Conservation (phyloP, 2,113 vertebrate species). For the Synodontis membranacea region DNA sequence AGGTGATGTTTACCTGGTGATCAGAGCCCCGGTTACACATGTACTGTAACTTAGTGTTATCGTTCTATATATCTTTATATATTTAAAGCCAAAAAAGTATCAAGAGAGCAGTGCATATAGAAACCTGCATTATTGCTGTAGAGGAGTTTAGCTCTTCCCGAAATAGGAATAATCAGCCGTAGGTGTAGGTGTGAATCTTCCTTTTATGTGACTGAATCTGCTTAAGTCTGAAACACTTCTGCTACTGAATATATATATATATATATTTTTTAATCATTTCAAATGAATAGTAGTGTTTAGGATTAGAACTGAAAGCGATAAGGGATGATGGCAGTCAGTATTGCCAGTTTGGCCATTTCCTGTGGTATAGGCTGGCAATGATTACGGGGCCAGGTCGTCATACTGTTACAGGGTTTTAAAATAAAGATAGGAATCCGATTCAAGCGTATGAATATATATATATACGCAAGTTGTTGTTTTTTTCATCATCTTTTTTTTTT, state of each 20-base stretch:
- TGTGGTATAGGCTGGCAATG: neutral
- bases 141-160: neutral
- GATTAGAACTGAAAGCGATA: neutral
- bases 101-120: neutral
- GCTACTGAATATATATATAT: neutral
- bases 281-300: neutral
- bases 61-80: neutral
- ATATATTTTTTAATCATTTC: conserved; percentile 9
- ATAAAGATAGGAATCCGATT: neutral
- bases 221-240: neutral
- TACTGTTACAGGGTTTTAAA: conserved; percentile 6
- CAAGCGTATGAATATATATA: neutral
- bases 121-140: conserved; percentile 11
- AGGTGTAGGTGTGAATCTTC: neutral
- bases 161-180: neutral
- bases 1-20: neutral
- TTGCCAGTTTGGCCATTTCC: conserved; percentile 1
- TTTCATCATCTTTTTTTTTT: neutral
- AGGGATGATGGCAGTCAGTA: neutral
- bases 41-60: conserved; percentile 13
- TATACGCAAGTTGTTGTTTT: neutral
- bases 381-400: neutral
- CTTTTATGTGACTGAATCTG: neutral
- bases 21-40: neutral
- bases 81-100: conserved; percentile 34